Conservation (phyloP, 2,888 invertebrate genomes). For the Lasioglossum oenotherae region DNA sequence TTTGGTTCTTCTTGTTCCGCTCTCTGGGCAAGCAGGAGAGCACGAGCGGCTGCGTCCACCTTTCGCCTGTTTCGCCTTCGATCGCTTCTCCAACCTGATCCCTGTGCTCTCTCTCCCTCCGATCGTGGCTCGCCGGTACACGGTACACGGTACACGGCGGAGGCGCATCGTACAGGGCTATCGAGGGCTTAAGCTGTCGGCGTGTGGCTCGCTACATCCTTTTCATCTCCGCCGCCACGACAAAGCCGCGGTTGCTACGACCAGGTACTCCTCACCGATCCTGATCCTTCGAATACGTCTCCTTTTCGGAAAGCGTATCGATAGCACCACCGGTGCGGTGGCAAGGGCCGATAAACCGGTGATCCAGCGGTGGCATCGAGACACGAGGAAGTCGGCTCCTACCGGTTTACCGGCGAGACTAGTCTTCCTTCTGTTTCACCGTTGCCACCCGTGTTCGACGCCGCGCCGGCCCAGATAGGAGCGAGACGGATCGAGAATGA, state of each 20-base stretch:
- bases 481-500: conserved; percentile 40
- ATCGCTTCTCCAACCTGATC: conserved; percentile 29
- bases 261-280: conserved; percentile 31
- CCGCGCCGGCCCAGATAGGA: not conserved
- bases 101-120: conserved; percentile 36
- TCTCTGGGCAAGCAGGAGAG: not conserved
- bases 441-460: not conserved
- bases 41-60: conserved; percentile 19
- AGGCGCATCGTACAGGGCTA: conserved; percentile 62
- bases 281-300: conserved; percentile 15
- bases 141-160: conserved; percentile 50
- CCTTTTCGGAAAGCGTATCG: conserved; percentile 41
- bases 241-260: conserved; percentile 58
- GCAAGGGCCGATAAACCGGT: not conserved
- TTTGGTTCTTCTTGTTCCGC: not conserved
- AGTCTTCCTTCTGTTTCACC: not conserved
- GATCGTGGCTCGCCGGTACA: conserved; percentile 39
- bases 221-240: conserved; percentile 70
- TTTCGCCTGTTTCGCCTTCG: conserved; percentile 21
- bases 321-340: not conserved
- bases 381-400: not conserved
- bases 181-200: conserved; percentile 68
- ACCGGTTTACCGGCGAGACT: not conserved
- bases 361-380: not conserved
- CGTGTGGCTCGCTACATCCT: conserved; percentile 70